Base-by-base conservation (phyloP, 2,113 vertebrate species). In the Corydoras maculifer region DNA sequence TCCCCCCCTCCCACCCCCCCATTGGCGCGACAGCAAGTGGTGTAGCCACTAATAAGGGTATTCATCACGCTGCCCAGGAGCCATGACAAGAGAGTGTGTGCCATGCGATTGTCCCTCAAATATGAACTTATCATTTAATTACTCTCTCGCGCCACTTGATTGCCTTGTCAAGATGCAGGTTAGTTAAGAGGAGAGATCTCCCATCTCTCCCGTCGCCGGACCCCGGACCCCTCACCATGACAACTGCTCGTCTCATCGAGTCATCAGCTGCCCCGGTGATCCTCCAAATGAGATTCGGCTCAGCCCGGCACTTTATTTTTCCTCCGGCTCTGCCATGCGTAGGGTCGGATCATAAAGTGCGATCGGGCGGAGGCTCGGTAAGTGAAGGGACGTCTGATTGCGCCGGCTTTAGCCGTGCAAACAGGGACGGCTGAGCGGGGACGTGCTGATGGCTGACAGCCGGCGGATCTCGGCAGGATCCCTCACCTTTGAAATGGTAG, bases 121-220 rank as follows among this genome's bases (percentile, higher is more conserved):
- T 90, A 89, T 91, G 88, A 93, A 94, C 90, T 92, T 92, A 92
- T 92, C 91, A 92, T 92, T 93, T 94, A 94, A 94, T 95, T 94
- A 93, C 84, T 86, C 86, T 86, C 82, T 18, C 70, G 87, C 84
- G 76, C 80, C 75, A 83, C 85, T 84, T 82, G 91, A 86, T 87
- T 91, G 86, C 82, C 87, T 72, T 90, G 88, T 91, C 87, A 89
- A 85, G 87, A 85, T 82, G 87, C 85, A 91, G 86, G 88, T 90
- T 93, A 90, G 91, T 92, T 91, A 94, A 90, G 88, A 87, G 86
- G 81, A 88, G 75, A 89, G 89, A 90, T 89, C 89, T 86, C 64
- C 58, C 18, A 2, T 25, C 18, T 62, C 75, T 70, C 59, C 15
- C 60, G 50, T 71, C 54, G 15, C 75, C n/a, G 49, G 75, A 73